These are phyloP conservation scores for Cyprinodon tularosa DNA, from an alignment of 2,113 vertebrate genomes.

Conservation along the genomic window DNA sequence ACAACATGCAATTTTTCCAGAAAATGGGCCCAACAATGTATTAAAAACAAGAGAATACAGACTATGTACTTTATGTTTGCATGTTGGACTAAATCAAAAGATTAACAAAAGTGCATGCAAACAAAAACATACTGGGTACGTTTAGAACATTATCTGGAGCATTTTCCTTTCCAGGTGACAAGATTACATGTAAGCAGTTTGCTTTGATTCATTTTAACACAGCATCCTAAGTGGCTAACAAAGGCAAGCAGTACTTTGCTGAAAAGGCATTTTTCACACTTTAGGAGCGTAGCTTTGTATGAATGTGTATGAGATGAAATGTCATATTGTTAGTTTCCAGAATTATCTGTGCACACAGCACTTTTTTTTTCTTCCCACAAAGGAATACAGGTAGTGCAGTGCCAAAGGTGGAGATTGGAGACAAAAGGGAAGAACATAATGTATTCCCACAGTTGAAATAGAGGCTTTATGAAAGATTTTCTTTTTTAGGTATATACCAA, in stretches of 20 bases:
- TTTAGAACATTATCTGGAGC: slow-evolving; percentile 17
- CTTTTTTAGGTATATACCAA: slow-evolving; percentile 16
- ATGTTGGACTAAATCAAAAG: background rate
- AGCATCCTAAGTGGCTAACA: slow-evolving; percentile 64
- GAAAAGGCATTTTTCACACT: slow-evolving; percentile 54
- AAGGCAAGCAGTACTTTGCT: slow-evolving; percentile 64
- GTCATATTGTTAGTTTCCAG: slow-evolving; percentile 63
- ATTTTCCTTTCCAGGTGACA: slow-evolving; percentile 65
- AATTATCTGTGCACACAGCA: slow-evolving; percentile 55
- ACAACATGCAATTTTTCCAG: too few relatives aligned
- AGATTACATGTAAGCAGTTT: slow-evolving; percentile 71
- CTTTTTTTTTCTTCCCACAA: slow-evolving; percentile 26
- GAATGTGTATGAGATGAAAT: slow-evolving; percentile 53
- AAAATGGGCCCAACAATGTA: background rate
- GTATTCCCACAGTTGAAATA: slow-evolving; percentile 37
- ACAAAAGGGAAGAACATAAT: slow-evolving; percentile 45
- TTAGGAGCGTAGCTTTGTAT: slow-evolving; percentile 18
- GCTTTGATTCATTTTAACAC: slow-evolving; percentile 71
- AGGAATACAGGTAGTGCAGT: slow-evolving; percentile 54
- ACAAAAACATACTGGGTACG: slow-evolving; percentile 7
- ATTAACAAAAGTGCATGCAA: background rate
- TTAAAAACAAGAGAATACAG: slow-evolving; percentile 1
- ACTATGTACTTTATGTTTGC: too few relatives aligned
- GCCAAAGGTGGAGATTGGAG: slow-evolving; percentile 33
- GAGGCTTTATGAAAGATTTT: slow-evolving; percentile 47